These are phyloP conservation scores for Falco punctatus DNA, from an alignment of 2,113 vertebrate species.

Conservation along the genomic window DNA sequence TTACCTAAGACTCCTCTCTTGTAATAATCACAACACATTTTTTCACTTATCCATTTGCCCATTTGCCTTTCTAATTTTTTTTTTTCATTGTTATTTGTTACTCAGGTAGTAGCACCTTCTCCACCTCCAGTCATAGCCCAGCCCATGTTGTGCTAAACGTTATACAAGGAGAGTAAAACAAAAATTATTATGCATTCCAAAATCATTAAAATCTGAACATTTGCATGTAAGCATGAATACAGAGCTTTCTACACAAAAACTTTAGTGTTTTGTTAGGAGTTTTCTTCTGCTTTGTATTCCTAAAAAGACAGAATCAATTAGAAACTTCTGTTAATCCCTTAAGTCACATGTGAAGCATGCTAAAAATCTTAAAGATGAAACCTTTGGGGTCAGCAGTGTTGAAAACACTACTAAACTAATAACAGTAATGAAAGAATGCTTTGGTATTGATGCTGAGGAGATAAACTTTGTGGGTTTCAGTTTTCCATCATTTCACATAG, in stretches of 20 bases:
- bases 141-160: neutral
- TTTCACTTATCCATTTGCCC: neutral
- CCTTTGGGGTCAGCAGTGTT: constrained; percentile 45
- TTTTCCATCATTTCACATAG: constrained; percentile 57
- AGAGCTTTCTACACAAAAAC: neutral
- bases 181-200: neutral
- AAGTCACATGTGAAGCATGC: constrained; percentile 58
- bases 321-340: constrained; percentile 66
- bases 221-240: neutral
- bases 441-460: constrained; percentile 26
- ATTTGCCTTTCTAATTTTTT: neutral
- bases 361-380: constrained; percentile 64
- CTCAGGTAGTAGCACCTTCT: neutral
- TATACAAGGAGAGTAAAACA: neutral
- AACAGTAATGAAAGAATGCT: constrained; percentile 19
- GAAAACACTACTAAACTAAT: constrained; percentile 60
- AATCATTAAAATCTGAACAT: neutral
- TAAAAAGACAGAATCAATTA: constrained; percentile 66
- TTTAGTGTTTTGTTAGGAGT: neutral
- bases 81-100: neutral
- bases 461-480: constrained; percentile 24
- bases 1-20: neutral
- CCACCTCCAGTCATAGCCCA: neutral
- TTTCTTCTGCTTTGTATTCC: constrained; percentile 44
- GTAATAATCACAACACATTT: neutral